Base-by-base conservation (phyloP, 2,113 vertebrate genomes). In the Andinoacara biseriatus region DNA sequence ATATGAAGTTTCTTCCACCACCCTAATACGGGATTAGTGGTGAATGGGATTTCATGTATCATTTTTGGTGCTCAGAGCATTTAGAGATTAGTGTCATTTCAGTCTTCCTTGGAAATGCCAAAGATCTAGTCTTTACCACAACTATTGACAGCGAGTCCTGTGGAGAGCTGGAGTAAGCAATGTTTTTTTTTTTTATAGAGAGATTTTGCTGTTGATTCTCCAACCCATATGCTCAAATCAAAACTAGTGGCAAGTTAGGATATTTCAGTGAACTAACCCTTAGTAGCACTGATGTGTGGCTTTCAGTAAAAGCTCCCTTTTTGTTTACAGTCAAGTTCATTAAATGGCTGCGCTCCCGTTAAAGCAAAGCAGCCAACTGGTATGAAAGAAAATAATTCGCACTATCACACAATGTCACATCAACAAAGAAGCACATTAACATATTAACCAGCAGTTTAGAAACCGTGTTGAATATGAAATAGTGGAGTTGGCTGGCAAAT, bases 261-360 rank as follows among this genome's bases (percentile, higher is more conserved):
- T 54, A 54, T 72, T 14, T 31, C 46, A 31, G 26, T 72, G 65
- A 72, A 52, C 6, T 0, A 72, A 10, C 49, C 22, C 8, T n/a
- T 80, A 17, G 61, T 18, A 62, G 17, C 2, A 1, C 29, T 38
- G 14, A 17, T 29, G 15, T 62, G 22, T 24, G 2, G 33, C 3
- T 33, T 59, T 13, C 20, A 5, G 26, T 7, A 4, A 56, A 82
- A 52, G 20, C 74, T 33, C 52, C 24, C 10, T 54, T 57, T 78
- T 69, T 74, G 82, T 85, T 81, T 78, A 40, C 35, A 14, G 29
- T 59, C 10, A 26, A 33, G 26, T n/a, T 83, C 43, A 78, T 82
- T 11, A 75, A 20, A 33, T 7, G 75, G 43, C 13, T 1, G 10
- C 13, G 5, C 11, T 43, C 26, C 5, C 57, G 31, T 22, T 79